phyloP scores from a whole-genome alignment of 2,888 invertebrate species.

The Cremastinae sp. region DNA sequence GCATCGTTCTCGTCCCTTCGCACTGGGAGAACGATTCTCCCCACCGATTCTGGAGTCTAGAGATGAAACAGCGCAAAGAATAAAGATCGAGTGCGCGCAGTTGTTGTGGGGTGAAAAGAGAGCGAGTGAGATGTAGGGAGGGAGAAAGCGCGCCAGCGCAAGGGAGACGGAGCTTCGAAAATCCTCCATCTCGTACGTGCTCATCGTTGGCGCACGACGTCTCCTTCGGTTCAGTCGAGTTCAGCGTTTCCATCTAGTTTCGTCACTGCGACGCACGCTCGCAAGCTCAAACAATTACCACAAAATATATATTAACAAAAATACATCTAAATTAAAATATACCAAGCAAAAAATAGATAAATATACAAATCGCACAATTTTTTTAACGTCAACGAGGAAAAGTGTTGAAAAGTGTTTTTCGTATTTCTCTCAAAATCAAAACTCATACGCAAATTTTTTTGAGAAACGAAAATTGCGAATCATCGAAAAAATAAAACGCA shows the following conservation, averaged over 20 bases:
- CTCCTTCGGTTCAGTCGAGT: conserved; percentile 56
- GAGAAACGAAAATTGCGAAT: conserved; percentile 1
- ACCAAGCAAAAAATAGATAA: background rate
- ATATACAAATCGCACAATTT: background rate
- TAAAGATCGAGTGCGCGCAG: conserved; percentile 27
- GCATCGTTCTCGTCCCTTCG: conserved; percentile 34
- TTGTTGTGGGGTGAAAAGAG: conserved; percentile 60
- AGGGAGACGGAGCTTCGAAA: conserved; percentile 38
- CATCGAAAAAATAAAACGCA: conserved; percentile 34
- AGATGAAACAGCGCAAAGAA: conserved; percentile 16
- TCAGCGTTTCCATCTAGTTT: conserved; percentile 47
- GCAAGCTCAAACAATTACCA: conserved; percentile 9
- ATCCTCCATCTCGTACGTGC: conserved; percentile 42
- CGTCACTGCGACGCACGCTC: conserved; percentile 28
- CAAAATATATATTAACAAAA: background rate
- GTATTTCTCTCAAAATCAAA: background rate
- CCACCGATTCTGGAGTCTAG: conserved; percentile 42
- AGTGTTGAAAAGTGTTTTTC: background rate
- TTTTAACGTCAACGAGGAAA: background rate
- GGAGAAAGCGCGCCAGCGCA: conserved; percentile 3
- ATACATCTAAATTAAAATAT: background rate
- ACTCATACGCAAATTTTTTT: background rate
- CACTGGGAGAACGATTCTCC: conserved; percentile 17
- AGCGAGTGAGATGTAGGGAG: conserved; percentile 1
- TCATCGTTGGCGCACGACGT: conserved; percentile 42